Evolutionary conservation across 2,113 vertebrate species (phyloP).

Genomic region (Hipposideros armiger): DNA sequence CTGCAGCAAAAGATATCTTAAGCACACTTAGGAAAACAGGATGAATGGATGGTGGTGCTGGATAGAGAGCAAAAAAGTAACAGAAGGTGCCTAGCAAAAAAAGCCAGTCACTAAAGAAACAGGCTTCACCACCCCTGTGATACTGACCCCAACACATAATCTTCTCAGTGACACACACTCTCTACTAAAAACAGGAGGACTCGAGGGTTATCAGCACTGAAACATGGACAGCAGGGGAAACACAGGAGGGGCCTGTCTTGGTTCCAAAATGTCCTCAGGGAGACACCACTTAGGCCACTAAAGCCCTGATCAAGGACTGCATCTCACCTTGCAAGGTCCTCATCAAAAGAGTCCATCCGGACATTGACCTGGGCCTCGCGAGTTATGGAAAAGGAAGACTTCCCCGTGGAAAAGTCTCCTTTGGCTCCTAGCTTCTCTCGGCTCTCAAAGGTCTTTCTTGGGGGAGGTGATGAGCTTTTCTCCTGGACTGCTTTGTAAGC

Average conservation of each 20-base stretch:
- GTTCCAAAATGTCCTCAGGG: neutral
- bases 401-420: constrained; percentile 89
- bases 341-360: constrained; percentile 95
- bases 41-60: neutral
- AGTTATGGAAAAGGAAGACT: constrained; percentile 91
- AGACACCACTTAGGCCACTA: constrained; percentile 2
- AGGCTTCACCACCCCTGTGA: neutral
- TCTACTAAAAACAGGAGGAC: neutral
- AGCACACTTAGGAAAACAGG: neutral
- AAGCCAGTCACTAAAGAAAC: neutral
- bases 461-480: constrained; percentile 87
- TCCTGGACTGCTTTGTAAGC: constrained; percentile 91
- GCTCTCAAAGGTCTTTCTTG: constrained; percentile 88
- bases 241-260: neutral
- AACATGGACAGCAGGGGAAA: neutral
- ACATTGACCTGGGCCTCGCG: constrained; percentile 93
- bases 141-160: neutral
- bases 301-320: constrained; percentile 3
- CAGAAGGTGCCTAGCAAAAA: neutral
- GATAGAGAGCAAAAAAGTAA: neutral
- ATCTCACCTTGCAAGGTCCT: constrained; percentile 93
- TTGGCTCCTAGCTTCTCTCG: constrained; percentile 90
- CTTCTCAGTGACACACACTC: neutral
- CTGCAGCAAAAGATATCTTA: neutral
- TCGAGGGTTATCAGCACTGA: neutral